Base-by-base conservation (phyloP, 2,113 vertebrate genomes). In the Carassius auratus region DNA sequence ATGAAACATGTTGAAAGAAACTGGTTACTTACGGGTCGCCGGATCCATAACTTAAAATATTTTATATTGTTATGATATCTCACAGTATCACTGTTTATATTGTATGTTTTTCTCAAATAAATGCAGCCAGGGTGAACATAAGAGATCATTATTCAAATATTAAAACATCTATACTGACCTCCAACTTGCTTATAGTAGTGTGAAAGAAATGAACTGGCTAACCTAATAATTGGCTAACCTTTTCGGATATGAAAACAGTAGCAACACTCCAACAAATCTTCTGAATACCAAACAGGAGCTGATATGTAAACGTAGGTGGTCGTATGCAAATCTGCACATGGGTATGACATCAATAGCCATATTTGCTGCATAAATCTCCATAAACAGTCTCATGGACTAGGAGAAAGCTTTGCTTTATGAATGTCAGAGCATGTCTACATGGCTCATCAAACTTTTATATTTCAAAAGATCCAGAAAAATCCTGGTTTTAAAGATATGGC, bases 391-490 rank as follows among this genome's bases (percentile, higher is more conserved):
- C 3, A 0, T 76, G n/a, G 61, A 48, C 14, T 12, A 15, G 19
- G 3, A 59, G n/a, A 21, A 59, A 61, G 52, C 55, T 78, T 57
- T 57, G 26, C 55, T 59, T 78, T 78, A 21, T 36, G 17, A 78
- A 48, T 50, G 73, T 50, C 73, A 76, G 30, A 33, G 30, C 23
- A 26, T 64, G 23, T 61, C 33, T 42, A 79, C 55, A 61, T 61
- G 21, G 50, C 1, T 36, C 33, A 71, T 19, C 33, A 76, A 76
- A 50, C 45, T 50, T 76, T 48, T 30, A 12, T 75, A 50, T 48
- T 48, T 80, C n/a, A 80, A 64, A 80, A 80, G 36, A 64, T 38
- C 33, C n/a, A 23, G 38, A 45, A 15, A 80, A 42, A 23, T 64
- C n/a, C 36, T 48, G 38, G 17, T 64, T 64, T 80, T n/a, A 1